These are phyloP conservation scores for Sminthurinus aureus DNA, from an alignment of 2,888 invertebrate genomes.

Conservation along the genomic window DNA sequence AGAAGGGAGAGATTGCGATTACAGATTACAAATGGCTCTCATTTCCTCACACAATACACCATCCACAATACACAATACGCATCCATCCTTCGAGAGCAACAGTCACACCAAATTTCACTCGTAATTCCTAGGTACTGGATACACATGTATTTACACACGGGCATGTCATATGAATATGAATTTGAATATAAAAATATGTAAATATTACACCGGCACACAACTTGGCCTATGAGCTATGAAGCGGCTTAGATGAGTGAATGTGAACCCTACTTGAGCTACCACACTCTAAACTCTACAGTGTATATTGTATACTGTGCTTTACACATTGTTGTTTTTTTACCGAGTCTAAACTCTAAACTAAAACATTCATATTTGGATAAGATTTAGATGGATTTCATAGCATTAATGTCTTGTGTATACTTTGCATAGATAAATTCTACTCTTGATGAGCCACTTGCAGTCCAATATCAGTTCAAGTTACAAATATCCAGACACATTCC, in stretches of 20 bases:
- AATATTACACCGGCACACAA: too few relatives aligned
- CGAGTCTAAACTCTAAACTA: too few relatives aligned
- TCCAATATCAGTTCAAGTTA: not conserved
- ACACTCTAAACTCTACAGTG: too few relatives aligned
- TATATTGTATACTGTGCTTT: too few relatives aligned
- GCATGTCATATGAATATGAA: not conserved
- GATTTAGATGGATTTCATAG: not conserved
- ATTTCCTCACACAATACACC: not conserved
- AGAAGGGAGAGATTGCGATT: not conserved
- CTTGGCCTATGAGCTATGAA: too few relatives aligned
- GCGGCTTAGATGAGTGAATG: too few relatives aligned
- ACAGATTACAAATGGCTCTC: not conserved
- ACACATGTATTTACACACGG: not conserved
- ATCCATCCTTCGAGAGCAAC: not conserved
- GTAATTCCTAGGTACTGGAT: too few relatives aligned
- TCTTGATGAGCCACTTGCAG: not conserved
- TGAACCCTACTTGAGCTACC: too few relatives aligned
- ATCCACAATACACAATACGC: too few relatives aligned
- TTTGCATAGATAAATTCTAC: not conserved
- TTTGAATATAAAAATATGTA: too few relatives aligned
- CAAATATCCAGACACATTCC: not conserved
- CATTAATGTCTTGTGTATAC: not conserved
- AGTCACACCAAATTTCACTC: not conserved
- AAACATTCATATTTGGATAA: slow-evolving; percentile 6
- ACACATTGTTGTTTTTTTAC: too few relatives aligned